Conservation (phyloP, 2,888 invertebrate genomes). For the Octodonta nipae region DNA sequence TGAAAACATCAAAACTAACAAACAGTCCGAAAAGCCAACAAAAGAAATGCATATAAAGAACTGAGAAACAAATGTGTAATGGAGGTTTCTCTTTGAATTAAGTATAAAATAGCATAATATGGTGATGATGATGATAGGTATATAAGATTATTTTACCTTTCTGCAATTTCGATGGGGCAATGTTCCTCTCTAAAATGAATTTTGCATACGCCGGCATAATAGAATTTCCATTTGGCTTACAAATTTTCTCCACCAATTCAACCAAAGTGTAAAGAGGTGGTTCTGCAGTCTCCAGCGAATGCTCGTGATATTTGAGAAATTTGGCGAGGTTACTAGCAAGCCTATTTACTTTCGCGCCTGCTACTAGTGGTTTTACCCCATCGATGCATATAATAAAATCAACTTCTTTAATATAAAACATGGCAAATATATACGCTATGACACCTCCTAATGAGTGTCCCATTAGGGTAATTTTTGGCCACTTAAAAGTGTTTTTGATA, state of each 20-base stretch:
- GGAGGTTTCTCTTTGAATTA: too few relatives aligned
- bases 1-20: too few relatives aligned
- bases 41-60: too few relatives aligned
- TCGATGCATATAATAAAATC: conserved; percentile 47
- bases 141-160: conserved; percentile 37
- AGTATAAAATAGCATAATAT: too few relatives aligned
- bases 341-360: conserved; percentile 13
- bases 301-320: conserved; percentile 34
- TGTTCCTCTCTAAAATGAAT: conserved; percentile 43
- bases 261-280: conserved; percentile 51
- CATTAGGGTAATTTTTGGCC: conserved; percentile 54
- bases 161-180: conserved; percentile 40
- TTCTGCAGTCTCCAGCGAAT: conserved; percentile 31
- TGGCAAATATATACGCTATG: conserved; percentile 45
- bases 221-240: conserved; percentile 43
- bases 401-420: conserved; percentile 47
- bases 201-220: conserved; percentile 42
- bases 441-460: conserved; percentile 58
- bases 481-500: conserved; percentile 49
- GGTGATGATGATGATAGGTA: too few relatives aligned
- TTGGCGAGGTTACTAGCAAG: conserved; percentile 35
- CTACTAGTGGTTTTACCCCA: conserved; percentile 31
- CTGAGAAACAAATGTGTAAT: too few relatives aligned
- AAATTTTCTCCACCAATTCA: conserved; percentile 45
- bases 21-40: too few relatives aligned